Percentiles rank a stretch among this genome's conserved stretches.
phyloP scores from a whole-genome alignment of 2,888 invertebrate genomes.

The Drosophila sordidula region DNA sequence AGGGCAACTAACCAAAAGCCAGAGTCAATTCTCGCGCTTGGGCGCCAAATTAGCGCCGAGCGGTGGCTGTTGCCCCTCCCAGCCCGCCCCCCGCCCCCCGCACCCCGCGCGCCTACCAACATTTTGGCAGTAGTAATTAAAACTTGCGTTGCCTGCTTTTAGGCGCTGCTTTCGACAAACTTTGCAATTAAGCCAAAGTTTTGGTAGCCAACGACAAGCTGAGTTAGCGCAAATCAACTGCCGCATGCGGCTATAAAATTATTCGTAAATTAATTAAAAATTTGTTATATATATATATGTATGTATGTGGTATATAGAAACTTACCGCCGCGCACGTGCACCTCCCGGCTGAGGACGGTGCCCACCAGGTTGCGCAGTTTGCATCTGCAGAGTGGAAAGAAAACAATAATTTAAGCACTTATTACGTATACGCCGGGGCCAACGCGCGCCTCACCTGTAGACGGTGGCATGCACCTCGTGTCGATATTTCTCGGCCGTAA shows the following conservation, averaged over 20 bases:
- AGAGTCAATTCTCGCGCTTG: constrained; percentile 67
- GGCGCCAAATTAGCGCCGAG: constrained; percentile 71
- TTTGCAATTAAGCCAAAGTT: constrained; percentile 73
- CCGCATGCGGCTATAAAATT: constrained; percentile 53
- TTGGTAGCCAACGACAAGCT: constrained; percentile 32
- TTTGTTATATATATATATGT: constrained; percentile 12
- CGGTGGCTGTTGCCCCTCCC: background rate
- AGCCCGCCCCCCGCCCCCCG: too few species aligned
- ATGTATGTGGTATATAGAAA: constrained; percentile 52
- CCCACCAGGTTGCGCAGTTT: constrained; percentile 90
- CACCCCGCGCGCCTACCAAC: constrained; percentile 38
- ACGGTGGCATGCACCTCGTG: constrained; percentile 94
- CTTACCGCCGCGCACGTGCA: constrained; percentile 95
- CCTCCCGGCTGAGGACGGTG: constrained; percentile 92
- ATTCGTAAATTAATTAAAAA: constrained; percentile 59
- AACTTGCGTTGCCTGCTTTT: constrained; percentile 73
- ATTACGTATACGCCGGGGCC: constrained; percentile 31
- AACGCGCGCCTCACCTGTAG: constrained; percentile 87
- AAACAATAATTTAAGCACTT: constrained; percentile 14
- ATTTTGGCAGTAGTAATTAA: constrained; percentile 76
- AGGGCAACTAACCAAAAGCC: constrained; percentile 28
- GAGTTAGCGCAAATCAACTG: constrained; percentile 70
- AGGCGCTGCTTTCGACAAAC: constrained; percentile 62
- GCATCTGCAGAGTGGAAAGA: constrained; percentile 82
- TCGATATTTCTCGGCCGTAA: constrained; percentile 91